These are phyloP conservation scores for Macrocentrus cingulum DNA, from an alignment of 1,140 invertebrate species.

Conservation along the genomic window DNA sequence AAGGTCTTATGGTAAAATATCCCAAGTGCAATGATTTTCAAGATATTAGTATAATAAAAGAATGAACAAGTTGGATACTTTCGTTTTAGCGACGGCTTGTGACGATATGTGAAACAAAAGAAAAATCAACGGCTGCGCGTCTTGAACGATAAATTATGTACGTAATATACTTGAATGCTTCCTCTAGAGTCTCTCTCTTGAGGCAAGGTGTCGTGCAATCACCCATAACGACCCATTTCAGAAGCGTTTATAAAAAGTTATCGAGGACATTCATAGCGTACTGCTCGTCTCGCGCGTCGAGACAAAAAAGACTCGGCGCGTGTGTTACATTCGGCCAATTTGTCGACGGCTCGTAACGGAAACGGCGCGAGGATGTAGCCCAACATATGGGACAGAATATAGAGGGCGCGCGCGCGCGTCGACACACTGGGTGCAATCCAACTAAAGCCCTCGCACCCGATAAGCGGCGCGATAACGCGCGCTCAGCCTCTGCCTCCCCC, in stretches of 20 bases:
- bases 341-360: conserved; percentile 38
- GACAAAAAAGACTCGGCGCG: conserved; percentile 7
- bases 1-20: too few species aligned
- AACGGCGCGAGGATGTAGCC: conserved; percentile 17
- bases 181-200: too few species aligned
- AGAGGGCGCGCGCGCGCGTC: conserved; percentile 19
- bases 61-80: too few species aligned
- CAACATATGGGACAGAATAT: conserved; percentile 27
- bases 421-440: conserved; percentile 42
- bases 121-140: too few species aligned
- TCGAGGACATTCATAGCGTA: neutral
- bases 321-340: conserved; percentile 47
- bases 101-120: too few species aligned
- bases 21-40: too few species aligned
- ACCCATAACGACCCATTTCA: conserved; percentile 11
- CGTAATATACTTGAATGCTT: too few species aligned
- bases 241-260: conserved; percentile 22
- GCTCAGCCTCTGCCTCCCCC: conserved; percentile 19
- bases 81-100: too few species aligned
- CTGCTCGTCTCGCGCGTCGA: neutral
- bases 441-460: conserved; percentile 54
- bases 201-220: conserved; percentile 7
- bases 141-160: too few species aligned
- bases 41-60: too few species aligned
- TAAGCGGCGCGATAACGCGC: conserved; percentile 54